These are phyloP conservation scores for Vidua macroura DNA, from an alignment of 2,113 vertebrate species.

Conservation along the genomic window DNA sequence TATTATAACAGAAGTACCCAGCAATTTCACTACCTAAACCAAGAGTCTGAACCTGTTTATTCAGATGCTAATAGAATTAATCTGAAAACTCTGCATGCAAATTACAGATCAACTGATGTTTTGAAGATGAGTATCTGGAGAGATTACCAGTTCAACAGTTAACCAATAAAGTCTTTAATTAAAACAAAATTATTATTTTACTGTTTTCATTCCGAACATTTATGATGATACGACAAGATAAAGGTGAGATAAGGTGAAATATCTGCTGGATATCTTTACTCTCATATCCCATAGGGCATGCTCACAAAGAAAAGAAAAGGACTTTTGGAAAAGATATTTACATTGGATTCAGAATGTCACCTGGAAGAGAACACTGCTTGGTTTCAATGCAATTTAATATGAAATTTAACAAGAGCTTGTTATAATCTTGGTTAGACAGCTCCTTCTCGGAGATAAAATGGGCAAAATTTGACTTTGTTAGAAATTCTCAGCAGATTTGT, in stretches of 20 bases:
- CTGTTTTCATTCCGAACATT: not conserved
- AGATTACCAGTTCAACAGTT: not conserved
- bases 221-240: not conserved
- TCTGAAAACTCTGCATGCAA: not conserved
- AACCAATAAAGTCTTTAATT: not conserved
- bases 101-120: not conserved
- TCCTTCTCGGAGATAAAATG: not conserved
- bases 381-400: not conserved
- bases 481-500: not conserved
- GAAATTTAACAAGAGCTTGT: not conserved
- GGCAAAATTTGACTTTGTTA: not conserved
- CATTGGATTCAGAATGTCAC: not conserved
- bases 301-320: not conserved
- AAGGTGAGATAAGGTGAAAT: not conserved
- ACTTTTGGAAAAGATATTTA: not conserved
- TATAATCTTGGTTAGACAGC: not conserved
- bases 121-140: not conserved
- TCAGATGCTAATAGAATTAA: not conserved
- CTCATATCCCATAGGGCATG: not conserved
- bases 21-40: not conserved
- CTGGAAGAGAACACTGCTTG: not conserved
- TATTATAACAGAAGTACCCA: not conserved
- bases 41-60: not conserved
- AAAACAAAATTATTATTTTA: not conserved
- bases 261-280: not conserved